Percentiles rank a stretch among this genome's conserved stretches.
phyloP scores from a whole-genome alignment of 2,113 vertebrate species.

The Columbina picui region DNA sequence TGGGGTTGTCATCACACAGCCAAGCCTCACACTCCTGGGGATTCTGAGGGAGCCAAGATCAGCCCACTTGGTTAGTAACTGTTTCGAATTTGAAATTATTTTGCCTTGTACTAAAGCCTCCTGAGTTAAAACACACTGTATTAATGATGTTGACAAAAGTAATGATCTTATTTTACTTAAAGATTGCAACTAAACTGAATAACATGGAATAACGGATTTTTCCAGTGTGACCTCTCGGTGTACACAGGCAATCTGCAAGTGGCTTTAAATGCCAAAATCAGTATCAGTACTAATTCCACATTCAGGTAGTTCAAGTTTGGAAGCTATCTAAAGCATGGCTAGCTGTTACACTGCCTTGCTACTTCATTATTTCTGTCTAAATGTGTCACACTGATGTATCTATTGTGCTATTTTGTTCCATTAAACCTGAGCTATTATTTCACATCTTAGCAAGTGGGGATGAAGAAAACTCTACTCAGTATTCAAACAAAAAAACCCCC shows the following conservation, averaged over 20 bases:
- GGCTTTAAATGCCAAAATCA: not conserved
- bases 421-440: not conserved
- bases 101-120: not conserved
- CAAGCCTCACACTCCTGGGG: not conserved
- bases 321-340: not conserved
- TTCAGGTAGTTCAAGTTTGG: not conserved
- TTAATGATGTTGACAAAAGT: not conserved
- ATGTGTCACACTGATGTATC: not conserved
- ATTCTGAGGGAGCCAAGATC: not conserved
- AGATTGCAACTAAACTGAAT: not conserved
- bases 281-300: not conserved
- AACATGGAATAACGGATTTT: not conserved
- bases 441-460: not conserved
- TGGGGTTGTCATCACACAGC: not conserved
- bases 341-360: not conserved
- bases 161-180: not conserved
- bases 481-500: not conserved
- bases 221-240: not conserved
- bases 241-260: not conserved
- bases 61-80: not conserved
- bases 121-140: not conserved
- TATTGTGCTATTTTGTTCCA: not conserved
- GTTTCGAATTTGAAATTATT: not conserved
- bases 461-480: not conserved
- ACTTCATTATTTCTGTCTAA: not conserved